Conservation (phyloP, 2,888 invertebrate species). For the Drosophila pseudotalamancana region DNA sequence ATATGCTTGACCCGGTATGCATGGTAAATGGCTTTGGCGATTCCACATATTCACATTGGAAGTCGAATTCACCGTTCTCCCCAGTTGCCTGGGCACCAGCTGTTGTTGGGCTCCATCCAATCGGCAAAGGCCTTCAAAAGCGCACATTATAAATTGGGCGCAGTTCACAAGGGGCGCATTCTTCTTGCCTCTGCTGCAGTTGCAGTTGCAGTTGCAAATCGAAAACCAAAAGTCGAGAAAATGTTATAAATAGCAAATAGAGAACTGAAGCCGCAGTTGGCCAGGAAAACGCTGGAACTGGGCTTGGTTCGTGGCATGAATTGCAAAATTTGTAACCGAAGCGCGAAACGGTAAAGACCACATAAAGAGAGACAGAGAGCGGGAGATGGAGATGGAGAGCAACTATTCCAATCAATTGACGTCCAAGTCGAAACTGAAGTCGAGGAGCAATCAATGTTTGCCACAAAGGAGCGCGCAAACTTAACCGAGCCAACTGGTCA, state of each 20-base stretch:
- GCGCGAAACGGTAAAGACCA: constrained; percentile 56
- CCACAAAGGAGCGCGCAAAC: constrained; percentile 47
- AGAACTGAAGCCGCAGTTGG: constrained; percentile 19
- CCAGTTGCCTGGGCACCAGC: constrained; percentile 10
- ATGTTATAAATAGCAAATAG: constrained; percentile 54
- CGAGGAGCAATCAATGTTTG: constrained; percentile 60
- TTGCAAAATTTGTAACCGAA: constrained; percentile 60
- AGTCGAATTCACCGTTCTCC: constrained; percentile 10
- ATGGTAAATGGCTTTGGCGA: constrained; percentile 24
- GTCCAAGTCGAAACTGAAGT: constrained; percentile 33
- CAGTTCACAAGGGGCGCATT: constrained; percentile 57
- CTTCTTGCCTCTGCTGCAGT: constrained; percentile 24
- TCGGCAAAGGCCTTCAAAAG: constrained; percentile 52
- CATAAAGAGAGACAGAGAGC: constrained; percentile 14
- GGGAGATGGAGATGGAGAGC: constrained; percentile 1
- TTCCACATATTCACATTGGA: constrained; percentile 7
- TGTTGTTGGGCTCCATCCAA: constrained; percentile 5
- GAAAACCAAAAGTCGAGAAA: constrained; percentile 43
- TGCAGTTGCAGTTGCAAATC: constrained; percentile 24
- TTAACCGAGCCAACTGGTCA: constrained; percentile 66
- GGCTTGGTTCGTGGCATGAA: constrained; percentile 50
- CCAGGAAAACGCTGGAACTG: constrained; percentile 23
- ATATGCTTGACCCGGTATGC: background rate
- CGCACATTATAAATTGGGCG: constrained; percentile 53
- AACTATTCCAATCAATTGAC: constrained; percentile 72